Percentiles rank a stretch among this genome's conserved stretches.
Evolutionary conservation across 1,140 invertebrate species (phyloP).

Genomic region (Pogonomyrmex californicus): DNA sequence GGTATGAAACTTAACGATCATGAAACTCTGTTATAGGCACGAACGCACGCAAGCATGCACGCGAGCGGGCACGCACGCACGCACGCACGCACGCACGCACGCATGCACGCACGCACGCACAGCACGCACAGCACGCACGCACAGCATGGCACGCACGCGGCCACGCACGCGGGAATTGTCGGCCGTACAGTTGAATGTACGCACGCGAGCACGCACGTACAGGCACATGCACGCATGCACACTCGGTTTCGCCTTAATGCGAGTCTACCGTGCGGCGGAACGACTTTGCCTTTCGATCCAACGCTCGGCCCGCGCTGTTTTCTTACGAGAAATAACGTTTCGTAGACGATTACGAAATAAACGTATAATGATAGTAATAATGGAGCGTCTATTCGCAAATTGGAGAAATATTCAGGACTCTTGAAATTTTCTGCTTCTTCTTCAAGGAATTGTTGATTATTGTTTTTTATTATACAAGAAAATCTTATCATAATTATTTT

Average conservation of each 20-base stretch:
- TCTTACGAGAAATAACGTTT: constrained; percentile 33
- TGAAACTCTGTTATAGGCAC: constrained; percentile 69
- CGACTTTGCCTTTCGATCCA: constrained; percentile 37
- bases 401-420: not conserved
- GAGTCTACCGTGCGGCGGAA: constrained; percentile 15
- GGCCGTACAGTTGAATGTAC: not conserved
- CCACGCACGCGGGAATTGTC: constrained; percentile 36
- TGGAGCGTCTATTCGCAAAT: not conserved
- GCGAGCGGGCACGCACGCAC: constrained; percentile 64
- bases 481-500: not conserved
- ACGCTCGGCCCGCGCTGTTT: constrained; percentile 8
- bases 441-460: too few relatives aligned
- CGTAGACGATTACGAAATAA: not conserved
- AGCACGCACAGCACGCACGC: not conserved
- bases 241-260: constrained; percentile 31
- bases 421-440: not conserved
- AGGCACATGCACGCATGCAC: constrained; percentile 34
- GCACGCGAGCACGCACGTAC: constrained; percentile 43
- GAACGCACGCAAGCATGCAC: constrained; percentile 73
- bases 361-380: not conserved
- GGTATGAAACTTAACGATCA: constrained; percentile 71
- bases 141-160: constrained; percentile 30
- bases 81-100: constrained; percentile 48
- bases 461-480: not conserved
- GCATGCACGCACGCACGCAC: constrained; percentile 31